A percentile compares a stretch with the other conserved stretches of the same genome.
phyloP scores from a whole-genome alignment of 35 echinoderm and acorn worm genomes.

The Lytechinus pictus region DNA sequence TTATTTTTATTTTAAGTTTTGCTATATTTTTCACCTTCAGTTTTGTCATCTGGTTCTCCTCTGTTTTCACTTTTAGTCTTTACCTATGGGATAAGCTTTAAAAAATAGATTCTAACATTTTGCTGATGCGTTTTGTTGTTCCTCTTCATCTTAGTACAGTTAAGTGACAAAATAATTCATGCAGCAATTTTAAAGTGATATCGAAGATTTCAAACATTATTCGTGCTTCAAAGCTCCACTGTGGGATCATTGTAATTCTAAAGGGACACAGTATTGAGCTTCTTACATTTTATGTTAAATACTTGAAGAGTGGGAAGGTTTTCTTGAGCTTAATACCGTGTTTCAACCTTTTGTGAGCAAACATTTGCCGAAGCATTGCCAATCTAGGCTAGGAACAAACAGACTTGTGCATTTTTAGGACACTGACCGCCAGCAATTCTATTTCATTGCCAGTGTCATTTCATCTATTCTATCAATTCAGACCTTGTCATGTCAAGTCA shows the following conservation, averaged over 20 bases:
- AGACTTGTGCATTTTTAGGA: not conserved
- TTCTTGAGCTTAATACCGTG: not conserved
- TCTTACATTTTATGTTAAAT: not conserved
- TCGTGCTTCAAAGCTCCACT: not conserved
- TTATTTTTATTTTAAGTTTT: too few species aligned
- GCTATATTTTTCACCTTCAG: too few species aligned
- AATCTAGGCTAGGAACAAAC: constrained; percentile 43
- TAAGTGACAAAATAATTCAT: too few species aligned
- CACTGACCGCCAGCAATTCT: constrained; percentile 44
- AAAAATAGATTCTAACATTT: too few species aligned
- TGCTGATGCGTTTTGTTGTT: too few species aligned
- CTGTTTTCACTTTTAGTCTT: too few species aligned
- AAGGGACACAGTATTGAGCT: not conserved
- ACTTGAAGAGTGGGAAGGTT: not conserved
- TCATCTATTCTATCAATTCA: not conserved
- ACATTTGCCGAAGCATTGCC: constrained; percentile 22
- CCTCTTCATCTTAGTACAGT: too few species aligned
- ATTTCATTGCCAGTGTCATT: constrained; percentile 13
- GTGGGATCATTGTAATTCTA: not conserved
- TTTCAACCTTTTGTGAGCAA: constrained; percentile 11
- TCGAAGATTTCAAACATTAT: too few species aligned
- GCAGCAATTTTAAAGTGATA: not conserved
- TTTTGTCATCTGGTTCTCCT: too few species aligned
- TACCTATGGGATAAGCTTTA: too few species aligned
- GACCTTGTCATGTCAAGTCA: not conserved